These are phyloP conservation scores for Cristatella mucedo DNA, from an alignment of 2,888 invertebrate genomes.

Conservation along the genomic window DNA sequence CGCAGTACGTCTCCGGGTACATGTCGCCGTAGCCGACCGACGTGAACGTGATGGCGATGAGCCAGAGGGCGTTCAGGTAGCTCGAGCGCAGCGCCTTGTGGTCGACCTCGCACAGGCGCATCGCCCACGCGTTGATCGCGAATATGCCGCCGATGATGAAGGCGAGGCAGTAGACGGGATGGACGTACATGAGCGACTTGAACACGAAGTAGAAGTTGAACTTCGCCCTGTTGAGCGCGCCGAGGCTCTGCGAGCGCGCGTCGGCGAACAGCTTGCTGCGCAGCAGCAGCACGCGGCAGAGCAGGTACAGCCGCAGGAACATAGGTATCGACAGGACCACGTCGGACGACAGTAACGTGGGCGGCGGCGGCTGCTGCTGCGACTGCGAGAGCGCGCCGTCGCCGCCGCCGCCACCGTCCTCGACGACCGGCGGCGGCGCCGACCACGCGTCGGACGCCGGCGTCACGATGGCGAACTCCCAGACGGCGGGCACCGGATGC, in stretches of 20 bases:
- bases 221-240: conserved; percentile 77
- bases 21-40: conserved; percentile 37
- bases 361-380: conserved; percentile 4
- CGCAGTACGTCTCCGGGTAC: conserved; percentile 35
- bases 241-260: conserved; percentile 36
- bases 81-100: conserved; percentile 22
- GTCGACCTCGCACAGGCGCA: conserved; percentile 32
- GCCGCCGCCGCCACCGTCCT: not conserved
- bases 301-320: conserved; percentile 29
- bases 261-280: conserved; percentile 34
- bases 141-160: conserved; percentile 26
- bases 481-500: conserved; percentile 34
- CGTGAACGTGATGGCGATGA: conserved; percentile 36
- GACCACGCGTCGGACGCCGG: conserved; percentile 17
- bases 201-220: conserved; percentile 58
- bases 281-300: conserved; percentile 31
- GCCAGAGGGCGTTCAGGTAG: conserved; percentile 35
- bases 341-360: conserved; percentile 23
- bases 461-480: conserved; percentile 19
- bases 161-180: conserved; percentile 32
- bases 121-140: conserved; percentile 29
- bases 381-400: not conserved
- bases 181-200: conserved; percentile 35
- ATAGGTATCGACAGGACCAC: conserved; percentile 32
- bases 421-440: not conserved